Conservation (phyloP, 2,113 vertebrate species). For the Tragelaphus imberbis region DNA sequence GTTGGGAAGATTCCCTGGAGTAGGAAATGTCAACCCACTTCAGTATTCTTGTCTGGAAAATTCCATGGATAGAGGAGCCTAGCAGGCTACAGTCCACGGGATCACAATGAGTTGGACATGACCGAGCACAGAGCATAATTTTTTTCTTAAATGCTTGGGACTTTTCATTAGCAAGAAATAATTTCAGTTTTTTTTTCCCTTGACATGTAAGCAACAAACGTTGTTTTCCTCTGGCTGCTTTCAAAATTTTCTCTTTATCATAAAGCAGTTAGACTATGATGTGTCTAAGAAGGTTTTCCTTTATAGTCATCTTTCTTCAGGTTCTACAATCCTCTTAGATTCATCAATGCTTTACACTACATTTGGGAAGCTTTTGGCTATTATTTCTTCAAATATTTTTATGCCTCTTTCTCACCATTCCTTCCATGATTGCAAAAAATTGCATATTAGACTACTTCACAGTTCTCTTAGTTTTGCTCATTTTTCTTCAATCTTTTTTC, state of each 20-base stretch:
- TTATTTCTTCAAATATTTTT: neutral
- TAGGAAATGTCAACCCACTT: neutral
- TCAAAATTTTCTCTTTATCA: neutral
- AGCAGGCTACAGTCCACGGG: neutral
- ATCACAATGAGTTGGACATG: neutral
- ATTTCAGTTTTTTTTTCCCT: neutral
- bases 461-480: neutral
- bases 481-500: neutral
- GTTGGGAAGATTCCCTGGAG: neutral
- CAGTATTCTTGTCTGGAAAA: neutral
- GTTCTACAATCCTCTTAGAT: neutral
- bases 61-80: neutral
- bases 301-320: neutral
- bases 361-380: neutral
- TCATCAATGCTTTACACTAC: neutral
- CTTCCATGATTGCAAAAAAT: neutral
- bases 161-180: neutral
- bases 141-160: neutral
- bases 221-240: neutral
- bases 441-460: neutral
- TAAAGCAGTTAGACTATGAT: neutral
- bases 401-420: neutral
- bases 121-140: neutral
- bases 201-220: neutral
- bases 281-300: neutral